Conservation (phyloP, 2,113 vertebrate species). For the Mastomys natalensis region DNA sequence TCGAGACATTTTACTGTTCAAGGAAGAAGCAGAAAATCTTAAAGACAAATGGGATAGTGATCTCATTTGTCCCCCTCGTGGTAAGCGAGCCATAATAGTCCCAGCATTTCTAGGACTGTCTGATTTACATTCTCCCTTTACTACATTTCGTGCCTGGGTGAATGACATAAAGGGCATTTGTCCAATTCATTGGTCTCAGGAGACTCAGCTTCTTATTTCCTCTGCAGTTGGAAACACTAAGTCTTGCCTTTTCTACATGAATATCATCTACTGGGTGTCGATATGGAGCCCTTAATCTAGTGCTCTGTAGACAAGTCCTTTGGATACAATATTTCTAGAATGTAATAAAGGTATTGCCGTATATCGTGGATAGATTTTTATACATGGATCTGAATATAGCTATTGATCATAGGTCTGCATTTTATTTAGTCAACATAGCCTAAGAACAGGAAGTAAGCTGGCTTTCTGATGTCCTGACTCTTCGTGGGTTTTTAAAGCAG, state of each 20-base stretch:
- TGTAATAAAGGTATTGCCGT: not conserved
- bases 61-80: conserved; percentile 51
- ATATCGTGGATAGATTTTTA: not conserved
- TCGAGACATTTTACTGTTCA: conserved; percentile 47
- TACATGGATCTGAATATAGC: not conserved
- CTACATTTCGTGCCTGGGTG: conserved; percentile 30
- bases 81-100: conserved; percentile 17
- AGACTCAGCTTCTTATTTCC: conserved; percentile 28
- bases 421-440: conserved; percentile 54
- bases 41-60: conserved; percentile 52
- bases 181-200: conserved; percentile 63
- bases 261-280: not conserved
- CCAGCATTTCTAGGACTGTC: not conserved
- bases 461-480: not conserved
- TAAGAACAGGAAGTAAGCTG: conserved; percentile 26
- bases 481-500: conserved; percentile 23
- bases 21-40: conserved; percentile 44
- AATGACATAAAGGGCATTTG: conserved; percentile 58
- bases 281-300: conserved; percentile 37
- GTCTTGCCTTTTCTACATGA: conserved; percentile 48
- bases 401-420: not conserved
- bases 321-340: not conserved
- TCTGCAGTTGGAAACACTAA: conserved; percentile 32
- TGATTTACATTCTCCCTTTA: conserved; percentile 69
- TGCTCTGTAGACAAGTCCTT: conserved; percentile 28